Evolutionary conservation across 2,888 invertebrate genomes (phyloP), one percentile per base, ranked within the genome.

Genomic region (Poecilobothrus nobilitatus): DNA sequence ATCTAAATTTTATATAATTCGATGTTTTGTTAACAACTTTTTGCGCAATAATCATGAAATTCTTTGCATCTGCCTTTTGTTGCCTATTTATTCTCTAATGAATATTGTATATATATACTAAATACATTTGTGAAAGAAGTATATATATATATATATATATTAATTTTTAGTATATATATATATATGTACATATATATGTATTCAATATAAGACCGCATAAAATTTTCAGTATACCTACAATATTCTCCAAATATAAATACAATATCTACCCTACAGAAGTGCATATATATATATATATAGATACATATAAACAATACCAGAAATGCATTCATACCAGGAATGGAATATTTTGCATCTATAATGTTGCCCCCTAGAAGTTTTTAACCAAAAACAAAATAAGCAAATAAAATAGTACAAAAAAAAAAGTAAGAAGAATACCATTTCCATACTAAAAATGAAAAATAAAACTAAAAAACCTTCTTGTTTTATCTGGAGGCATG

Each of bases 41-140:
- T 53, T 53, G 53, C 53, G 53, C 53, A 53, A 53, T 53, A 53
- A 53, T 53, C 53, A 53, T 53, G 53, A 53, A 53, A 53, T 53
- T 53, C 53, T 18, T 53, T 53, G 53, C 53, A 53, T 53, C 53
- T 53, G 53, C 53, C 53, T 53, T 53, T 53, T 53, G 53, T 53
- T 53, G 53, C 53, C 53, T 53, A 18, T 53, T 53, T 18, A 53
- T 18, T 53, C 18, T n/a, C 53, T 53, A 53, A 53, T 53, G 53
- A 53, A 53, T 18, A 53, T 53, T 53, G 53, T 37, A 53, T 53
- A 53, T 53, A 12, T 53, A 53, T 53, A 53, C 2, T 41, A 5
- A n/a, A 41, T 41, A 15, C 7, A 8, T 41, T 12, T 41, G 15
- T 41, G 4, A 41, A 18, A 18, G 53, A 4, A 10, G 37, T 53